Conservation (phyloP, 1,140 invertebrate species). For the Ganaspis sp. region DNA sequence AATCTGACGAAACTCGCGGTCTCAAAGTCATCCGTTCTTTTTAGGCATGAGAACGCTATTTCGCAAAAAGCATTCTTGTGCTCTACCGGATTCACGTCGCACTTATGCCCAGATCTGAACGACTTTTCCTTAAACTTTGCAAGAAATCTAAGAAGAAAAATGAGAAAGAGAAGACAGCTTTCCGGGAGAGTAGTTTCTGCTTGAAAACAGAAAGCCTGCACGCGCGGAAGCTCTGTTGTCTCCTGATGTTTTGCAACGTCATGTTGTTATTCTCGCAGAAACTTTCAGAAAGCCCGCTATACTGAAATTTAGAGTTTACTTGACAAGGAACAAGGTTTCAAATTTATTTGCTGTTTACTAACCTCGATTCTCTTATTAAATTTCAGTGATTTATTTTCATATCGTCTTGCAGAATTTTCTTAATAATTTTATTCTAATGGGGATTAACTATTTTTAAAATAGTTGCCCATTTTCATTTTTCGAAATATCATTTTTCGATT, state of each 20-base stretch:
- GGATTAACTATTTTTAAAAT: no score
- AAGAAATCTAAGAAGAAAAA: conserved; percentile 31
- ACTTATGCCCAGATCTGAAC: conserved; percentile 24
- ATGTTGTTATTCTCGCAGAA: conserved; percentile 18
- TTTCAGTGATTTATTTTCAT: no score
- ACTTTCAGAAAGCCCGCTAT: conserved; percentile 21
- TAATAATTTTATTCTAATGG: no score
- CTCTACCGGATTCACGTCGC: conserved; percentile 17
- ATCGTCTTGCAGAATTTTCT: no score
- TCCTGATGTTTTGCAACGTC: conserved; percentile 25
- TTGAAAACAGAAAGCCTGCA: conserved; percentile 26
- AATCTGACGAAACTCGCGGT: not conserved
- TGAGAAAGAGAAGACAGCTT: conserved; percentile 24
- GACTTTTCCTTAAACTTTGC: conserved; percentile 35
- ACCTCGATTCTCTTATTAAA: not conserved
- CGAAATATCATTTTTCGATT: no score
- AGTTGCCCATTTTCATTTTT: no score
- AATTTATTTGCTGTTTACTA: conserved; percentile 2
- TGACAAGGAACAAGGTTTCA: conserved; percentile 11
- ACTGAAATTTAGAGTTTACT: conserved; percentile 1
- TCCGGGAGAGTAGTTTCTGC: conserved; percentile 29
- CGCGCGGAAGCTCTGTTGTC: conserved; percentile 22
- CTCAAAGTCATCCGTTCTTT: conserved; percentile 15
- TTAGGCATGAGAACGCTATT: conserved; percentile 5
- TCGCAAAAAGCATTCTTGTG: conserved; percentile 38